Conservation (phyloP, 2,888 invertebrate genomes). For the Atethmia centrago region DNA sequence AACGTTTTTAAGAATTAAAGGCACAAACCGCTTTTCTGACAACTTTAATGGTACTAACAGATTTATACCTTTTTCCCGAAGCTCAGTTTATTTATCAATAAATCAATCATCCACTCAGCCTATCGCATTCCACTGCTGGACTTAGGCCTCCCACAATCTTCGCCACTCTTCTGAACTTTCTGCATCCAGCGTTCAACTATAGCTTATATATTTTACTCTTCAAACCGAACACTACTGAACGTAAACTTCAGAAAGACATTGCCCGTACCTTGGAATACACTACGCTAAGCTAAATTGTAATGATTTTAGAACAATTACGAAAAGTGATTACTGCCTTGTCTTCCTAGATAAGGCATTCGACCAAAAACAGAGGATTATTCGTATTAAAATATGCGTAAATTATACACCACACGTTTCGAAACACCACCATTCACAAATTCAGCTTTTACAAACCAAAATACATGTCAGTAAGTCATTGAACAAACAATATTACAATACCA, state of each 20-base stretch:
- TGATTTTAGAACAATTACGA: background rate
- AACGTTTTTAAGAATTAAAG: background rate
- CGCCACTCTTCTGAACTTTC: background rate
- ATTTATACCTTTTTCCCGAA: background rate
- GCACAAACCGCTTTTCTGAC: background rate
- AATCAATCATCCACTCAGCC: background rate
- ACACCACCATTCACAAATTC: conserved; percentile 48
- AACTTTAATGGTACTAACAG: background rate
- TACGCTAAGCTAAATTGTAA: background rate
- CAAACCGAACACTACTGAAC: background rate
- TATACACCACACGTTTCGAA: conserved; percentile 38
- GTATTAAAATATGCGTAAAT: conserved; percentile 27
- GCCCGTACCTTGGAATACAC: background rate
- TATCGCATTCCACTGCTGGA: background rate
- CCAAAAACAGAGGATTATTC: background rate
- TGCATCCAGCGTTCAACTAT: background rate
- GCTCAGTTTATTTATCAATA: background rate
- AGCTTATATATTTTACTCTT: background rate
- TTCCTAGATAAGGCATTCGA: background rate
- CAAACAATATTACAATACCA: conserved; percentile 66
- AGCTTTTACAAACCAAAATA: conserved; percentile 47
- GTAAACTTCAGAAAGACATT: background rate
- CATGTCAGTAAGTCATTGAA: conserved; percentile 59
- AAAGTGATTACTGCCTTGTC: background rate
- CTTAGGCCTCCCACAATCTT: background rate